Base-by-base conservation (phyloP, 2,797 vertebrate species). In the Oophaga sylvatica region DNA sequence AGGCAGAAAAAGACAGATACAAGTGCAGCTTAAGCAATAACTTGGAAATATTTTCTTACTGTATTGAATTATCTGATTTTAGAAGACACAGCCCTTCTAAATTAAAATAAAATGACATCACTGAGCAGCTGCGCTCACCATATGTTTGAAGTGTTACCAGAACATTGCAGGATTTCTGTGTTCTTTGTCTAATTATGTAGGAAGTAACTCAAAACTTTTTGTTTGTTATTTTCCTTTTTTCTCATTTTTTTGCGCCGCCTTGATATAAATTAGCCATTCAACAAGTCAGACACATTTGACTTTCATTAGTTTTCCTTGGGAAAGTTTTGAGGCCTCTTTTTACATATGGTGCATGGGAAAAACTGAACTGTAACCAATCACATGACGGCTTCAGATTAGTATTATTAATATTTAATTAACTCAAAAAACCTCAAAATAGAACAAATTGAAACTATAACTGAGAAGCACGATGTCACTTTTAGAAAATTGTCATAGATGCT, bases 141-240 rank as follows among this genome's bases (percentile, higher is more conserved):
- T 26, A 35, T 41, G 79, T 80, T 45, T 63, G 79, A 80, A 45
- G 79, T 45, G 35, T 63, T 80, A 63, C 59, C 79, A 80, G 60
- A 63, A 63, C 59, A 80, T 80, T 65, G 78, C 60, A 62, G 60
- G 13, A 63, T 80, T 80, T 63, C 60, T 63, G 19, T 65, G 79
- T 65, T 41, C 60, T 80, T 65, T 45, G 31, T 63, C 11, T 65
- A 48, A 56, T 65, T 45, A 63, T 45, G 19, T 80, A 80, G 59
- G 79, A 45, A 80, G 60, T 41, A 6, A 17, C 75, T 45, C 45
- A 77, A 77, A 56, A n/a, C 4, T 71, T 41, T 4, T 56, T 56
- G 41, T 45, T 73, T 73, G 71, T 77, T 77, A 16, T 56, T 77
- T 56, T 77, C 48, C 48, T 77, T 5, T 77, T 48, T 77, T 56